Conservation (phyloP, 2,113 vertebrate species). For the Piliocolobus tephrosceles region DNA sequence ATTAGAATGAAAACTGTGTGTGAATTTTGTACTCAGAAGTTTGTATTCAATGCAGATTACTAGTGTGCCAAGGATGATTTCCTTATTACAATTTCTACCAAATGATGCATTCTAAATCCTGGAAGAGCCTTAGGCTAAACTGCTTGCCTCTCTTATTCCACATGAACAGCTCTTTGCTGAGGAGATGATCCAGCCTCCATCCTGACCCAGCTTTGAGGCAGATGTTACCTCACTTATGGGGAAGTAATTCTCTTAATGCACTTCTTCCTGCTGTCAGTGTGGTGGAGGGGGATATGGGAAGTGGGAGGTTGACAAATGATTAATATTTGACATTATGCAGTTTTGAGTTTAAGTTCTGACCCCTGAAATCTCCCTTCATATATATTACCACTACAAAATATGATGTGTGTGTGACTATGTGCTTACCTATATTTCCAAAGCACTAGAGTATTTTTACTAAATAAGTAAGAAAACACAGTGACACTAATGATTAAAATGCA, state of each 20-base stretch:
- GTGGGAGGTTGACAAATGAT: slow-evolving; percentile 24
- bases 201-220: slow-evolving; percentile 60
- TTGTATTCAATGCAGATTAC: not conserved
- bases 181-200: not conserved
- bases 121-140: not conserved
- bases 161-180: not conserved
- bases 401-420: not conserved
- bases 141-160: not conserved
- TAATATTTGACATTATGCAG: slow-evolving; percentile 58
- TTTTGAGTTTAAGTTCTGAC: slow-evolving; percentile 44
- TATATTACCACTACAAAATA: not conserved
- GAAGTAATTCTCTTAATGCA: slow-evolving; percentile 58
- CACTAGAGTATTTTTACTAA: not conserved
- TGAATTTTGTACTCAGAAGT: not conserved
- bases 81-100: slow-evolving; percentile 24
- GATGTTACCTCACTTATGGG: slow-evolving; percentile 69
- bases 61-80: not conserved
- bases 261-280: slow-evolving; percentile 64
- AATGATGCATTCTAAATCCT: slow-evolving; percentile 33
- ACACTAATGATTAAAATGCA: not conserved
- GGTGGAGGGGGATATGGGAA: too few species aligned
- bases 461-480: not conserved
- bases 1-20: slow-evolving; percentile 10
- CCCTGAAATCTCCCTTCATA: slow-evolving; percentile 33
- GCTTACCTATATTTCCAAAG: not conserved